Conservation (phyloP, 1,140 invertebrate genomes). For the Wiebesia pumilae region DNA sequence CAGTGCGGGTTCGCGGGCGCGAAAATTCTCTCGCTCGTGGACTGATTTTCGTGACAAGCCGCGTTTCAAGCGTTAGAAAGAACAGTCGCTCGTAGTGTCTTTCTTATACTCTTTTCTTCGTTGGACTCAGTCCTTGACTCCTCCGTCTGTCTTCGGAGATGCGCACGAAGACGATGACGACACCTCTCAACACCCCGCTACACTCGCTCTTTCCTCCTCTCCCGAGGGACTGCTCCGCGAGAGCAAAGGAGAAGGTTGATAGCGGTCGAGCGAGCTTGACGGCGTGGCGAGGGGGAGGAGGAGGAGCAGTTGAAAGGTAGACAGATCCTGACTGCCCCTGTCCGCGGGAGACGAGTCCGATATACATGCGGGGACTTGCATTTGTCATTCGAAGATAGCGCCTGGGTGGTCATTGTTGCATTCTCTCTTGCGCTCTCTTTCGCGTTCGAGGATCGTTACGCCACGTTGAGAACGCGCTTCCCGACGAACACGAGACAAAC, state of each 20-base stretch:
- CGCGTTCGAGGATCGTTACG: background rate
- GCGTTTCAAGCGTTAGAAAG: constrained; percentile 16
- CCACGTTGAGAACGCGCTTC: background rate
- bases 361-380: constrained; percentile 51
- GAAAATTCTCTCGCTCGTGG: constrained; percentile 49
- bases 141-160: constrained; percentile 4
- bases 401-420: constrained; percentile 61
- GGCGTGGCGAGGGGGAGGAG: background rate
- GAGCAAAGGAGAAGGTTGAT: background rate
- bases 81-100: background rate
- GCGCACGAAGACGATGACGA: constrained; percentile 28
- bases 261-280: background rate
- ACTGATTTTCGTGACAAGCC: constrained; percentile 24
- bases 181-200: constrained; percentile 9
- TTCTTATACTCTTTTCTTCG: background rate
- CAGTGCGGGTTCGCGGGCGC: constrained; percentile 54
- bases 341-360: constrained; percentile 52
- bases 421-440: constrained; percentile 25
- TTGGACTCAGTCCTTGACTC: constrained; percentile 9
- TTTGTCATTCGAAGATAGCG: constrained; percentile 63
- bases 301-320: constrained; percentile 47
- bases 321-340: constrained; percentile 54
- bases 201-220: constrained; percentile 25
- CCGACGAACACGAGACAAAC: background rate
- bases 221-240: background rate